Evolutionary conservation across 2,888 invertebrate genomes (phyloP).

Genomic region (Conomelus anceps): DNA sequence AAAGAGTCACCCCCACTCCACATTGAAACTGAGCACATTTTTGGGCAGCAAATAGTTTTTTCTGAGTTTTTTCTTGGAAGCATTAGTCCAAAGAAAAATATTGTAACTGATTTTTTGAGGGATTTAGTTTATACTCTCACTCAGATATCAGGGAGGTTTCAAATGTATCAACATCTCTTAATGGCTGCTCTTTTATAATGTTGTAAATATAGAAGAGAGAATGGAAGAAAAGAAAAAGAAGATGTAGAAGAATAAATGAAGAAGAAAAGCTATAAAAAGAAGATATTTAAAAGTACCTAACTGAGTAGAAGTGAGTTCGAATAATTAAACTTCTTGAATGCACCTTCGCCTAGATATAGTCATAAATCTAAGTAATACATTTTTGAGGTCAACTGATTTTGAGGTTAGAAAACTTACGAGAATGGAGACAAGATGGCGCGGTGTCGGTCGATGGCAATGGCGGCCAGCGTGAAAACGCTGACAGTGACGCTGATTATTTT

Average conservation of each 20-base stretch:
- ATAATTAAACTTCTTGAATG: background rate
- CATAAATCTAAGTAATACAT: slow-evolving; percentile 1
- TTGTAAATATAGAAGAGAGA: background rate
- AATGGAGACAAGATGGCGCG: slow-evolving; percentile 67
- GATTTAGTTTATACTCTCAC: too few species aligned
- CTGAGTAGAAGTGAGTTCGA: background rate
- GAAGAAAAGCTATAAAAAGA: background rate
- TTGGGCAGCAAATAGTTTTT: too few species aligned
- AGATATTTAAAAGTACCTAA: background rate
- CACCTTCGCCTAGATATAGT: background rate
- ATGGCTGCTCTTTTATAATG: too few species aligned
- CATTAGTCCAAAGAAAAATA: too few species aligned
- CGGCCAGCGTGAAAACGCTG: slow-evolving; percentile 78
- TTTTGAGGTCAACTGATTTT: background rate
- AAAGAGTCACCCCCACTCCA: too few species aligned
- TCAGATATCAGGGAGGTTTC: too few species aligned
- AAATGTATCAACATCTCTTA: too few species aligned
- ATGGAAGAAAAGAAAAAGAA: background rate
- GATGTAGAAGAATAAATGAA: background rate
- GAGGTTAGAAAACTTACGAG: slow-evolving; percentile 48
- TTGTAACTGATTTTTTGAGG: too few species aligned
- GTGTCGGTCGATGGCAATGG: slow-evolving; percentile 80
- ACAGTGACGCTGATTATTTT: slow-evolving; percentile 80
- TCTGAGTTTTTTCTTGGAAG: too few species aligned
- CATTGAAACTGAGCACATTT: too few species aligned